Base-by-base conservation (phyloP, 1,140 invertebrate species). In the Zaprionus kolodkinae region DNA sequence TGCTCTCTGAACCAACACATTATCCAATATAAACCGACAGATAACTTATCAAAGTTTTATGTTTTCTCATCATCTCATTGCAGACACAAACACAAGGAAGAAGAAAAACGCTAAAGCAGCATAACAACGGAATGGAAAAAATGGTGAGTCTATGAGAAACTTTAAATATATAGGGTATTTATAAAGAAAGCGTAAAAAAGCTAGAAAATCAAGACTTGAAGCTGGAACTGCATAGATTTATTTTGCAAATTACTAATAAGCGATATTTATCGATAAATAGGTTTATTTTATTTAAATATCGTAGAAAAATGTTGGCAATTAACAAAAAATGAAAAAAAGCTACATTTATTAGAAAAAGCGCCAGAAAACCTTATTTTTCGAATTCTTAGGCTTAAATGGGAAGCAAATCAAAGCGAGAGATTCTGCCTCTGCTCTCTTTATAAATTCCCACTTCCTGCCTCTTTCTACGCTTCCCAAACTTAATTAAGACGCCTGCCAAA, bases 91-190 rank as follows among this genome's bases (percentile, higher is more conserved):
- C 36, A 56, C 35, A n/a, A 43, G 40, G 27, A 56, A 45, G 43
- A 57, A 38, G 56, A 64, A 76, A 25, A 74, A 59, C 54, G 38
- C 64, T 60, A 57, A 85, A 17, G 64, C 27, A 66, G 48, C 50
- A 72, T 62, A 63, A 64, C 56, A 78, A 89, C 80, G 84, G 85
- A 89, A 88, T 88, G 86, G 86, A 90, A 80, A 78, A 90, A 83
- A 83, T 90, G 87, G 87, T 90, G 66, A 90, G 86, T 79, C 27
- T 6, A 30, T 30, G 4, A 30, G 27, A 30, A 30, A 30, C 3
- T 30, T 6, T 30, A 6, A 30, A 27, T 4, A 27, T 27, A n/a
- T n/a, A 21, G 21, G 2, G 21, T 2, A n/a, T n/a, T n/a, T n/a
- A n/a, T 21, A 21, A 21, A 21, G 21, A 21, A 21, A 21, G 21